These are phyloP conservation scores for Merluccius polli DNA, from an alignment of 2,797 vertebrate genomes.

Conservation along the genomic window DNA sequence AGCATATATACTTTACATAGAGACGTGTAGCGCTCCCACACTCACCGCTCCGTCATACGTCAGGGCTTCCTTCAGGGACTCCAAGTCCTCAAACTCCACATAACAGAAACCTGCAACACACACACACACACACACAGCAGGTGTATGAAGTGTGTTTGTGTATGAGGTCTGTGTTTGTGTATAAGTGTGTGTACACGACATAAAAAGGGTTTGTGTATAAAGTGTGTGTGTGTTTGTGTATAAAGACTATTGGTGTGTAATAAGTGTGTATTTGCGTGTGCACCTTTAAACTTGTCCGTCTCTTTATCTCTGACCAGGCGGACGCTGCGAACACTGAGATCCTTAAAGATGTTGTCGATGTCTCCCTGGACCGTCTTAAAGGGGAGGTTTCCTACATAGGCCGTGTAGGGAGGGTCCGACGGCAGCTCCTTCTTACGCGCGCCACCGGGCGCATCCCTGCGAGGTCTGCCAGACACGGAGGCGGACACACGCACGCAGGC, in stretches of 20 bases:
- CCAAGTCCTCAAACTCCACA: slow-evolving; percentile 96
- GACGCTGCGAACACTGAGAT: slow-evolving; percentile 89
- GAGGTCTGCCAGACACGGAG: slow-evolving; percentile 26
- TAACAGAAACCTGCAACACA: slow-evolving; percentile 92
- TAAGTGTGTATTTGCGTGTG: background rate
- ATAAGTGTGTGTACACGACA: no score
- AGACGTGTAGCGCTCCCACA: slow-evolving; percentile 36
- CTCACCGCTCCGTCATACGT: slow-evolving; percentile 95
- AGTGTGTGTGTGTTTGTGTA: no score
- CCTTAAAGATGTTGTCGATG: slow-evolving; percentile 97
- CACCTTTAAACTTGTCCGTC: slow-evolving; percentile 99
- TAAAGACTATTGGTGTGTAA: no score
- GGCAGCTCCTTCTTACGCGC: slow-evolving; percentile 95
- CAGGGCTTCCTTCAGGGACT: slow-evolving; percentile 96
- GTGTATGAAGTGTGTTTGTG: background rate
- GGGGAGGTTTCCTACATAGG: slow-evolving; percentile 94
- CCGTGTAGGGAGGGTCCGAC: slow-evolving; percentile 94
- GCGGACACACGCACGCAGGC: background rate
- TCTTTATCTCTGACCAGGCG: slow-evolving; percentile 98
- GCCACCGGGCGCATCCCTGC: slow-evolving; percentile 72
- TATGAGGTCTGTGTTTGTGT: no score
- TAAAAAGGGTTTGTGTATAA: no score
- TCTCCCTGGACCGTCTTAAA: slow-evolving; percentile 98
- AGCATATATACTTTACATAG: background rate
- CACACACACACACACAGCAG: background rate